phyloP scores from a whole-genome alignment of 1,140 invertebrate species.

The Rhyacophila brunnea region DNA sequence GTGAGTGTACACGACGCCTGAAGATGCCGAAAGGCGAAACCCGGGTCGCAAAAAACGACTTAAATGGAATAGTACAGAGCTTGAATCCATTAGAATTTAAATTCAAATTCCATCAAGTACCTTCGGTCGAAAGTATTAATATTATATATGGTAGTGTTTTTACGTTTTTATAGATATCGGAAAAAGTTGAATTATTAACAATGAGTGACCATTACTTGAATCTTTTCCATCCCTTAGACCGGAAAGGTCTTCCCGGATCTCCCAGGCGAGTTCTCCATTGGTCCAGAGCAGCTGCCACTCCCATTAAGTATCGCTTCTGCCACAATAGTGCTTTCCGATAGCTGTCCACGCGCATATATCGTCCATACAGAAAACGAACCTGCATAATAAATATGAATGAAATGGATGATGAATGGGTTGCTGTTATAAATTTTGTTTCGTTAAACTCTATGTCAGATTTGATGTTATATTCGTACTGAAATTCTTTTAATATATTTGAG shows the following conservation, averaged over 20 bases:
- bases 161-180: slow-evolving; percentile 1
- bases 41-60: too few species aligned
- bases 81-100: too few species aligned
- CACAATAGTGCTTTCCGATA: slow-evolving; percentile 78
- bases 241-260: slow-evolving; percentile 29
- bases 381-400: slow-evolving; percentile 42
- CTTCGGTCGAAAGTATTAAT: too few species aligned
- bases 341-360: slow-evolving; percentile 74
- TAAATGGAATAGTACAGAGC: too few species aligned
- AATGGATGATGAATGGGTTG: neutral
- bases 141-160: too few species aligned
- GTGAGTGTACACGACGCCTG: too few species aligned
- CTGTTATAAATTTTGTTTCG: neutral
- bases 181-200: slow-evolving; percentile 15
- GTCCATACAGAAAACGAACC: slow-evolving; percentile 67
- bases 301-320: slow-evolving; percentile 81
- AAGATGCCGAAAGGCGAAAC: too few species aligned
- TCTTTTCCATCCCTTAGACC: slow-evolving; percentile 9
- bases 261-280: slow-evolving; percentile 42
- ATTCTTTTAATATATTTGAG: too few species aligned
- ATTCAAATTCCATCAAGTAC: too few species aligned
- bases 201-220: slow-evolving; percentile 7
- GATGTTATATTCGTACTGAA: too few species aligned
- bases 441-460: too few species aligned
- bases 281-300: slow-evolving; percentile 69